Evolutionary conservation across 2,113 vertebrate genomes (phyloP).

Genomic region (Serilophus lunatus): DNA sequence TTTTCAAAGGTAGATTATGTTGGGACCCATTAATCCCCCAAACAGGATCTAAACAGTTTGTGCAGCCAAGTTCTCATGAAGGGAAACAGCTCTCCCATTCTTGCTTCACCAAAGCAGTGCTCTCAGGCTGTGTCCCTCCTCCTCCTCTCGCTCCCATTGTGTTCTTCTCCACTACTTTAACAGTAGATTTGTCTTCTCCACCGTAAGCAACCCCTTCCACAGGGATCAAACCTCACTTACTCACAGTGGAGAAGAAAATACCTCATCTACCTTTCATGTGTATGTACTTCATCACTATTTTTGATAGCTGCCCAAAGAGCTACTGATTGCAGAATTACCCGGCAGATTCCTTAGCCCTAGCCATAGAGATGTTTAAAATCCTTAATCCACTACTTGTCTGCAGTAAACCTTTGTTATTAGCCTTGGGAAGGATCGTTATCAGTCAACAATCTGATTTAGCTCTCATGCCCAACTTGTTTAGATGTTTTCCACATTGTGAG

Average conservation of each 20-base stretch:
- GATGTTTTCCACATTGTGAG: slow-evolving; percentile 20
- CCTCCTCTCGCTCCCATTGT: background rate
- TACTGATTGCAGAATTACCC: background rate
- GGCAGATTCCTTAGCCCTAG: background rate
- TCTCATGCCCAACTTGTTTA: background rate
- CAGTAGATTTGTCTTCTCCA: background rate
- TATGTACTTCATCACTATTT: background rate
- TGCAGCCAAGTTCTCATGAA: background rate
- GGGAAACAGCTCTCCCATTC: background rate
- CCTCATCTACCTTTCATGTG: background rate
- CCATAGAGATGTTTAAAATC: slow-evolving; percentile 3
- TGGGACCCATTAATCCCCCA: background rate
- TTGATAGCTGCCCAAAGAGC: slow-evolving; percentile 6
- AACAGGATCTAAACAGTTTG: background rate
- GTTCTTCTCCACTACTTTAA: background rate
- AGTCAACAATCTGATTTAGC: slow-evolving; percentile 29
- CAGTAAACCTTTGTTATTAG: slow-evolving; percentile 31
- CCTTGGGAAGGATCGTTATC: slow-evolving; percentile 38
- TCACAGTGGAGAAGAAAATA: background rate
- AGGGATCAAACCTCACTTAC: background rate
- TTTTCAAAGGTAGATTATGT: background rate
- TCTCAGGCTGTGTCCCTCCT: background rate
- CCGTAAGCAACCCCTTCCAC: background rate
- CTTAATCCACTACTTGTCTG: slow-evolving; percentile 16
- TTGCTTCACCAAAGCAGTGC: background rate